These are phyloP conservation scores for Mamestra configurata DNA, from an alignment of 1,140 invertebrate genomes.

Conservation along the genomic window DNA sequence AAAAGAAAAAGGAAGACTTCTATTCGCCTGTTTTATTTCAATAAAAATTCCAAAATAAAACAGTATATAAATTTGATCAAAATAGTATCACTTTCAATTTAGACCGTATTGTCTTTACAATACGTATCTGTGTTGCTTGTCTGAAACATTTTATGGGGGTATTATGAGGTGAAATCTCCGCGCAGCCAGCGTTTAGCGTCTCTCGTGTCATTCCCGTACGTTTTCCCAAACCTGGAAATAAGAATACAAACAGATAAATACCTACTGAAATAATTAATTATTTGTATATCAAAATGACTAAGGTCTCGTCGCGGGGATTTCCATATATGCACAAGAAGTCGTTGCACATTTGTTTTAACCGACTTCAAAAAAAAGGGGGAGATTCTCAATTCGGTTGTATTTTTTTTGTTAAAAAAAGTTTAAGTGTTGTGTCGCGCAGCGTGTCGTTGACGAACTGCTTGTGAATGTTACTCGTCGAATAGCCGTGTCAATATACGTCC, in stretches of 20 bases:
- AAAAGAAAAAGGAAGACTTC: background rate
- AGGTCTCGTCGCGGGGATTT: no score
- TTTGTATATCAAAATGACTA: no score
- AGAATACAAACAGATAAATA: background rate
- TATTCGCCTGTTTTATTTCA: background rate
- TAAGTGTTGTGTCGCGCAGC: no score
- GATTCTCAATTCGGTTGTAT: no score
- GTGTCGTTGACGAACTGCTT: no score
- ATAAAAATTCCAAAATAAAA: constrained; percentile 1
- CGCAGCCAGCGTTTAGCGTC: constrained; percentile 91
- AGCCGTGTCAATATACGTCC: no score
- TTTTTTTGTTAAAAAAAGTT: no score
- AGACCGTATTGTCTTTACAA: constrained; percentile 10
- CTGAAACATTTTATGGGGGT: background rate
- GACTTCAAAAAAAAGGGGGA: no score
- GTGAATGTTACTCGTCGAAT: no score
- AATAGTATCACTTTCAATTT: constrained; percentile 52
- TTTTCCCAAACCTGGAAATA: constrained; percentile 90
- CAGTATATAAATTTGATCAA: constrained; percentile 11
- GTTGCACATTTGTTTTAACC: no score
- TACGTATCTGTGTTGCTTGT: constrained; percentile 25
- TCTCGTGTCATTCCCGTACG: constrained; percentile 91
- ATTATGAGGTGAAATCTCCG: constrained; percentile 77
- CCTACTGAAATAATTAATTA: no score
- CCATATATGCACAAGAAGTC: no score